Base-by-base conservation (phyloP, 2,113 vertebrate genomes). In the Perca schrenkii region DNA sequence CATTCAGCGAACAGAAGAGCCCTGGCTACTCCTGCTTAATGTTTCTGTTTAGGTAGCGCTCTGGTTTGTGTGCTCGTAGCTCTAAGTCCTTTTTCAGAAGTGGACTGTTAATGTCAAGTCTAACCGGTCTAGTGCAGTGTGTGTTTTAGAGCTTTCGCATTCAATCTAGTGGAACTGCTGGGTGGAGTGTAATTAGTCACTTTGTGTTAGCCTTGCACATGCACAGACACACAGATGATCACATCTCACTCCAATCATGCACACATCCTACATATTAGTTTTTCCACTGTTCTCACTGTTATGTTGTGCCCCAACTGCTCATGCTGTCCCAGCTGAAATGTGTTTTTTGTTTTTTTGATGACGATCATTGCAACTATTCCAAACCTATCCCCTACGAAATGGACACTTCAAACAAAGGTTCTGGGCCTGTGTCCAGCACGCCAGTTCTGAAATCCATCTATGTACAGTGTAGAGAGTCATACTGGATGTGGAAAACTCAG, bases 41-140 rank as follows among this genome's bases (percentile, higher is more conserved):
- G 47, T 40, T 61, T 13, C 22, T 67, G 17, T 74, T 70, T 49
- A 49, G 21, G 47, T 52, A 43, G 12, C 0, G 28, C 43, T 34
- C 40, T 1, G 63, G 49, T 54, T 74, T 61, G 54, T 77, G 31
- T 43, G 6, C 16, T 43, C 1, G 2, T 43, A 54, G 67, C 66
- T 63, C 54, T 49, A 1, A 77, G 73, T 75, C 66, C 71, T 78
- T 68, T 70, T 52, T 65, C 57, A 74, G 81, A 68, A 82, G 78
- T 74, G 78, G 78, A 86, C 60, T 65, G 49, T 63, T 74, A 36
- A 79, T 47, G 68, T 82, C 70, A 77, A 40, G 63, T 75, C 43
- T 1, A 71, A 52, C 65, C 43, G 49, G 49, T 72, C 19, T 15
- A 21, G 22, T 85, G 62, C 81, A 77, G 79, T 66, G 80, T 62